Conservation (phyloP, 2,113 vertebrate genomes). For the Diadophis punctatus region DNA sequence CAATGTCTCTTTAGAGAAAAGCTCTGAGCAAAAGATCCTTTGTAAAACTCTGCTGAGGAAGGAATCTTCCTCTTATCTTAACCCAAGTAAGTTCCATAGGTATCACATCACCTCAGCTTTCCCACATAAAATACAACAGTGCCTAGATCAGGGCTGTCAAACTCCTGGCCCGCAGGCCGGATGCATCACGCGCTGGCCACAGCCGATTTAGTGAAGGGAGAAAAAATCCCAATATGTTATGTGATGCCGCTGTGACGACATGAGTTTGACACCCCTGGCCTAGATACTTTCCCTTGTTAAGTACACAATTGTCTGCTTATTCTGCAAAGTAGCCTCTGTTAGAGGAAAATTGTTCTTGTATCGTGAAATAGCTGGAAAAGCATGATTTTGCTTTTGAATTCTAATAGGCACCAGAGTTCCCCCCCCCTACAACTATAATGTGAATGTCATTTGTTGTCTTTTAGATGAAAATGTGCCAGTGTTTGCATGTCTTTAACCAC, state of each 20-base stretch:
- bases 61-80: slow-evolving; percentile 4
- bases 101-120: neutral
- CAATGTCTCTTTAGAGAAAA: slow-evolving; percentile 22
- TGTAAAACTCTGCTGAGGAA: neutral
- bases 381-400: neutral
- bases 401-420: neutral
- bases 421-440: neutral
- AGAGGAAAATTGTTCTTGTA: neutral
- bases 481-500: neutral
- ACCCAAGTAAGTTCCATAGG: neutral
- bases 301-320: neutral
- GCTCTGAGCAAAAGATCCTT: neutral
- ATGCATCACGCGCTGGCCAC: too few species aligned
- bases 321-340: neutral
- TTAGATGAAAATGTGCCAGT: slow-evolving; percentile 21
- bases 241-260: too few species aligned
- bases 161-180: too few species aligned
- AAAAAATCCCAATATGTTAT: too few species aligned
- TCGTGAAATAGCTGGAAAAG: neutral
- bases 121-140: neutral
- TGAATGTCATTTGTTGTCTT: slow-evolving; percentile 27
- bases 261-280: too few species aligned
- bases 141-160: neutral
- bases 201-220: too few species aligned
- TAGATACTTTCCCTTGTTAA: neutral